Evolutionary conservation across 1,140 invertebrate species (phyloP).

Genomic region (Platyscapa corneri): DNA sequence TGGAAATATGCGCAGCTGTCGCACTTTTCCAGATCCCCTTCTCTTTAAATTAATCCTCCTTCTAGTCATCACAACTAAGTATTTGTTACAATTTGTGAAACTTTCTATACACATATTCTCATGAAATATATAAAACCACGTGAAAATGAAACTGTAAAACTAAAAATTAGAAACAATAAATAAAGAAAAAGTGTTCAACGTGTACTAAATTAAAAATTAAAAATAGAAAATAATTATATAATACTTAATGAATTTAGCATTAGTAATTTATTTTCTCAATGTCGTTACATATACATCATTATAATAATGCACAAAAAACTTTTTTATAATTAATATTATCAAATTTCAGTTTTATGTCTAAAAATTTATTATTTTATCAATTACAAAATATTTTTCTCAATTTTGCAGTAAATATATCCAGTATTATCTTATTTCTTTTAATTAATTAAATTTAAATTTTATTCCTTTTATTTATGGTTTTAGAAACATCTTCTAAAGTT

Average conservation of each 20-base stretch:
- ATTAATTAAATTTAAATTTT: no score
- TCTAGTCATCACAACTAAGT: neutral
- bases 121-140: no score
- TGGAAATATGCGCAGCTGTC: constrained; percentile 18
- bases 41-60: neutral
- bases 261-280: neutral
- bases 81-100: neutral
- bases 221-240: neutral
- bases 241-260: neutral
- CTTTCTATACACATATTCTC: no score
- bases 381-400: no score
- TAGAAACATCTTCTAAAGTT: no score
- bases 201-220: neutral
- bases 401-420: no score
- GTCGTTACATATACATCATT: neutral
- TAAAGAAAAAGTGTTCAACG: neutral
- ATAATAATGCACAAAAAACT: neutral
- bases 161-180: neutral
- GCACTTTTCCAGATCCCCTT: constrained; percentile 16
- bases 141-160: neutral
- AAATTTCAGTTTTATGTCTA: no score
- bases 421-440: no score
- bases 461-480: no score
- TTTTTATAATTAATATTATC: neutral
- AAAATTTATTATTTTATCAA: no score